Conservation (phyloP, 1,140 invertebrate species). For the Diachasma alloeum region DNA sequence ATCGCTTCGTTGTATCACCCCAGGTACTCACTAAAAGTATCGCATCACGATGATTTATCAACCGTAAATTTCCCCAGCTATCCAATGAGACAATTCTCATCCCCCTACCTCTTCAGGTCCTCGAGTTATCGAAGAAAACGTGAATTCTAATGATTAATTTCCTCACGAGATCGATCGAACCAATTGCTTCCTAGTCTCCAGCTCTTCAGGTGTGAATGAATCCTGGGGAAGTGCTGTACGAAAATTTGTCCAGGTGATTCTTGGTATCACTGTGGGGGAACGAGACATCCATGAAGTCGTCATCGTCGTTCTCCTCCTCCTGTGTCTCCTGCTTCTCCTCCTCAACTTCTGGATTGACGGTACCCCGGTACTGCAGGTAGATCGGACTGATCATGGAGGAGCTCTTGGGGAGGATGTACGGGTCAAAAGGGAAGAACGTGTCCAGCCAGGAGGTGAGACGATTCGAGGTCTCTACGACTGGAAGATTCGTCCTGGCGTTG, state of each 20-base stretch:
- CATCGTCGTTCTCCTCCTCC: constrained; percentile 39
- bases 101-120: too few species aligned
- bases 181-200: not conserved
- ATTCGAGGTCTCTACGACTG: constrained; percentile 63
- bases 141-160: not conserved
- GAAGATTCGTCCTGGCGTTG: constrained; percentile 77
- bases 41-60: too few species aligned
- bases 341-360: constrained; percentile 39
- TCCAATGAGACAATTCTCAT: too few species aligned
- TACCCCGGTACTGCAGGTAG: constrained; percentile 60
- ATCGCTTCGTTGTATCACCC: too few species aligned
- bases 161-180: not conserved
- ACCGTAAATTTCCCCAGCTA: too few species aligned
- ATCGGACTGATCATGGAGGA: constrained; percentile 54
- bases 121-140: too few species aligned
- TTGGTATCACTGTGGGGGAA: constrained; percentile 36
- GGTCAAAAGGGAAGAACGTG: constrained; percentile 85
- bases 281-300: constrained; percentile 55
- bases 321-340: constrained; percentile 23
- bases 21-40: too few species aligned
- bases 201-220: constrained; percentile 41
- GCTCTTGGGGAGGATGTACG: constrained; percentile 72
- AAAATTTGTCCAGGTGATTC: constrained; percentile 47
- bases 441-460: constrained; percentile 67
- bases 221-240: constrained; percentile 51